These are phyloP conservation scores for Aphidius ervi DNA, from an alignment of 1,140 invertebrate species.

Conservation along the genomic window DNA sequence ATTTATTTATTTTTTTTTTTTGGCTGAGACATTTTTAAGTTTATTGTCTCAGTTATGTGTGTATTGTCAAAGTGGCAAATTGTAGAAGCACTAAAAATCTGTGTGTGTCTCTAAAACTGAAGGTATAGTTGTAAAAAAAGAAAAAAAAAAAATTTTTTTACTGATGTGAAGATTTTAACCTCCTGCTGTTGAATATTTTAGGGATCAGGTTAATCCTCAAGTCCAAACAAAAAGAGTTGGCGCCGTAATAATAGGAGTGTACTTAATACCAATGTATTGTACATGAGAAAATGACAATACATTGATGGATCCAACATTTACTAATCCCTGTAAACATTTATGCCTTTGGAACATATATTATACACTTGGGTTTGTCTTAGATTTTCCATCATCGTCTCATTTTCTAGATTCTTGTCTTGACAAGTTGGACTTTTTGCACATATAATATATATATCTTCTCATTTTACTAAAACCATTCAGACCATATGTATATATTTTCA, in stretches of 20 bases:
- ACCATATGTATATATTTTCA: background rate
- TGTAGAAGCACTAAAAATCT: background rate
- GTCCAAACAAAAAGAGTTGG: conserved; percentile 31
- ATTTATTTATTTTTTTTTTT: background rate
- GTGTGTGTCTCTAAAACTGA: conserved; percentile 7
- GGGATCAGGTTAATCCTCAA: conserved; percentile 29
- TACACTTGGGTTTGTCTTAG: conserved; percentile 11
- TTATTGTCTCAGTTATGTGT: conserved; percentile 10
- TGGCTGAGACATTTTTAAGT: background rate
- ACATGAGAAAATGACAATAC: background rate
- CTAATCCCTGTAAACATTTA: conserved; percentile 29
- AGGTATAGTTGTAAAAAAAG: background rate
- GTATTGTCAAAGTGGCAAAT: background rate
- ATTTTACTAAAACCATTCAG: too few species aligned
- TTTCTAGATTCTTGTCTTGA: conserved; percentile 12
- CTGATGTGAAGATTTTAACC: background rate
- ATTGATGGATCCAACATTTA: conserved; percentile 21
- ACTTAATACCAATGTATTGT: conserved; percentile 26
- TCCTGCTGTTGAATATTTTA: conserved; percentile 17
- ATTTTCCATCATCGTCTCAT: background rate
- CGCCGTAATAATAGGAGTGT: conserved; percentile 29
- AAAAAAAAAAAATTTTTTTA: background rate
- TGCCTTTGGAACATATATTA: conserved; percentile 19
- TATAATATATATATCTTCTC: too few species aligned
- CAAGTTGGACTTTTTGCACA: background rate